These are phyloP conservation scores for Euphydryas editha DNA, from an alignment of 2,888 invertebrate genomes.

Conservation along the genomic window DNA sequence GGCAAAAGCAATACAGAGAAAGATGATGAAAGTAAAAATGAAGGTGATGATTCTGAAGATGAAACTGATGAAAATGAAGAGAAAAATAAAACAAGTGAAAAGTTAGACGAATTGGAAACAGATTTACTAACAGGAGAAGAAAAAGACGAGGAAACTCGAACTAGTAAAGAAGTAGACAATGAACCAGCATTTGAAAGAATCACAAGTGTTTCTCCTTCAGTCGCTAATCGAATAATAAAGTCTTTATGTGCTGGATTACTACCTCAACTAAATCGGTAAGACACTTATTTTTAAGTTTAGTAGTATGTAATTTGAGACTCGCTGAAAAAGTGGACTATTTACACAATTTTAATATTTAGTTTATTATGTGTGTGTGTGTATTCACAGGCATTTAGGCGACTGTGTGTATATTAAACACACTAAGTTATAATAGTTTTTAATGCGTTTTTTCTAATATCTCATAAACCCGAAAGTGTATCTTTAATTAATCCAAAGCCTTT, in stretches of 20 bases:
- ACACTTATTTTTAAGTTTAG: conserved; percentile 14
- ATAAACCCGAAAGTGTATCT: too few species aligned
- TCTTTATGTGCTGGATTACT: conserved; percentile 88
- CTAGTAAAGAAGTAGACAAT: conserved; percentile 57
- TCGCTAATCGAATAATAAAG: conserved; percentile 89
- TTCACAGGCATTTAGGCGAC: too few species aligned
- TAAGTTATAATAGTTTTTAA: background rate
- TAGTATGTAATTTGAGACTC: too few species aligned
- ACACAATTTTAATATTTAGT: too few species aligned
- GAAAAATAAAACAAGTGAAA: conserved; percentile 44
- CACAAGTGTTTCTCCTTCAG: conserved; percentile 85
- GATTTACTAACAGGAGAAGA: conserved; percentile 70
- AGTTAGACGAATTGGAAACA: conserved; percentile 59
- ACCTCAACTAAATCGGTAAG: conserved; percentile 89
- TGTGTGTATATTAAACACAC: too few species aligned
- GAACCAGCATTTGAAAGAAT: conserved; percentile 72
- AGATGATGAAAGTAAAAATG: conserved; percentile 46
- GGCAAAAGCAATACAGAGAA: conserved; percentile 34
- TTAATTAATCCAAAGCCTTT: too few species aligned
- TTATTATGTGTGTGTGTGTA: too few species aligned
- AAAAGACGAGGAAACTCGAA: conserved; percentile 62
- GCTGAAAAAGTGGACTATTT: too few species aligned
- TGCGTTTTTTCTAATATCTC: background rate
- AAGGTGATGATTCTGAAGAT: conserved; percentile 33
- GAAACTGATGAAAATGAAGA: conserved; percentile 47